Evolutionary conservation across 2,113 vertebrate species (phyloP).

Genomic region (Lynx canadensis): DNA sequence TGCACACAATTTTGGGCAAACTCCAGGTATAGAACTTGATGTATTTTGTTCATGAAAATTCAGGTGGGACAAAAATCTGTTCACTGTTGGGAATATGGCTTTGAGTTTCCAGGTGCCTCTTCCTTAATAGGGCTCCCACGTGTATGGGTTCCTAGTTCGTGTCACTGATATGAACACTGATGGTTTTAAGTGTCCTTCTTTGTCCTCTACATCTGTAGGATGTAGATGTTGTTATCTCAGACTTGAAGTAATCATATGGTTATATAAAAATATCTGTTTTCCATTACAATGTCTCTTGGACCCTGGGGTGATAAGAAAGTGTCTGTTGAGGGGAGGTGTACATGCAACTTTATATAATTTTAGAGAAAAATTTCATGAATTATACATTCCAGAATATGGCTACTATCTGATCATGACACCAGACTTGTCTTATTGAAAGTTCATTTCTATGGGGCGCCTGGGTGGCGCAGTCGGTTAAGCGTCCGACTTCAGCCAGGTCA

Average conservation of each 20-base stretch:
- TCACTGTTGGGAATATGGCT: neutral
- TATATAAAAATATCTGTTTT: neutral
- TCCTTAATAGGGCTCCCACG: neutral
- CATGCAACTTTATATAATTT: neutral
- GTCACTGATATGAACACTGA: neutral
- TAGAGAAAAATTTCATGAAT: neutral
- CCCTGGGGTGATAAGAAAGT: too few species aligned
- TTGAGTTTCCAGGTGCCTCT: neutral
- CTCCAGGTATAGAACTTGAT: neutral
- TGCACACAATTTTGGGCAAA: neutral
- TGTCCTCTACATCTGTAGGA: neutral
- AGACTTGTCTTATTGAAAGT: neutral
- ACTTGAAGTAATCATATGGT: neutral
- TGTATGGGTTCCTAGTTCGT: neutral
- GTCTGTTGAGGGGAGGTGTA: too few species aligned
- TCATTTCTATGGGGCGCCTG: neutral
- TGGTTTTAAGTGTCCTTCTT: neutral
- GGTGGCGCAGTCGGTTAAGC: too few species aligned
- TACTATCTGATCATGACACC: neutral
- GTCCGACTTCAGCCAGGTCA: too few species aligned
- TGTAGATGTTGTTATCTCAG: neutral
- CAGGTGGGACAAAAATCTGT: neutral
- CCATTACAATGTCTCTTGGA: neutral
- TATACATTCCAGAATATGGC: neutral
- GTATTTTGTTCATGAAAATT: neutral